phyloP scores from a whole-genome alignment of 64 coral and sea anemone genomes.

The Pocillopora damicornis region DNA sequence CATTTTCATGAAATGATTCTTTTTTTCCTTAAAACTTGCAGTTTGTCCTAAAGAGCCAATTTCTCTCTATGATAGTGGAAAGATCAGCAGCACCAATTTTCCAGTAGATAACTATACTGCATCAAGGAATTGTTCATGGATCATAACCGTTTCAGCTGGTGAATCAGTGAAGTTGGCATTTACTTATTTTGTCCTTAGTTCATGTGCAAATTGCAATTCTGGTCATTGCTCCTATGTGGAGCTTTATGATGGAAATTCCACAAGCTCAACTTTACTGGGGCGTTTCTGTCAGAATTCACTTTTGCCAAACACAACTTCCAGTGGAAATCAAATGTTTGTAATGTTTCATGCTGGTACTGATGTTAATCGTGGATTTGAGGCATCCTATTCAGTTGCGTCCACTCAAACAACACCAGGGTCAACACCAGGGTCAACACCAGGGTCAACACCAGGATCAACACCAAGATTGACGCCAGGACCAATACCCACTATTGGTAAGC shows the following conservation, averaged over 20 bases:
- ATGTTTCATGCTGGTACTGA: not conserved
- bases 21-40: not conserved
- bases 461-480: not conserved
- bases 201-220: not conserved
- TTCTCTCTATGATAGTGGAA: not conserved
- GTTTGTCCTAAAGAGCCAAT: not conserved
- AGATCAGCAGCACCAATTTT: not conserved
- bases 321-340: conserved; percentile 7
- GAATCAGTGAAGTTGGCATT: not conserved
- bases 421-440: not conserved
- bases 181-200: not conserved
- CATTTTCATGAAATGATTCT: too few species aligned
- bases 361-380: not conserved
- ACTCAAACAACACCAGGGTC: not conserved
- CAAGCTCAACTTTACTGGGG: not conserved
- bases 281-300: not conserved
- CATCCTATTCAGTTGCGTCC: not conserved
- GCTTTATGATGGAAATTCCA: not conserved
- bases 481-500: not conserved
- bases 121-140: not conserved
- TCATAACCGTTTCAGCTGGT: not conserved
- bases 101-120: not conserved
- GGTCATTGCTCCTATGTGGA: not conserved
- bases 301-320: not conserved
- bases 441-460: not conserved